A percentile compares a stretch with the other conserved stretches of the same genome.
These are phyloP conservation scores for Drosophila eugracilis DNA, from an alignment of 1,140 invertebrate genomes.

Conservation along the genomic window DNA sequence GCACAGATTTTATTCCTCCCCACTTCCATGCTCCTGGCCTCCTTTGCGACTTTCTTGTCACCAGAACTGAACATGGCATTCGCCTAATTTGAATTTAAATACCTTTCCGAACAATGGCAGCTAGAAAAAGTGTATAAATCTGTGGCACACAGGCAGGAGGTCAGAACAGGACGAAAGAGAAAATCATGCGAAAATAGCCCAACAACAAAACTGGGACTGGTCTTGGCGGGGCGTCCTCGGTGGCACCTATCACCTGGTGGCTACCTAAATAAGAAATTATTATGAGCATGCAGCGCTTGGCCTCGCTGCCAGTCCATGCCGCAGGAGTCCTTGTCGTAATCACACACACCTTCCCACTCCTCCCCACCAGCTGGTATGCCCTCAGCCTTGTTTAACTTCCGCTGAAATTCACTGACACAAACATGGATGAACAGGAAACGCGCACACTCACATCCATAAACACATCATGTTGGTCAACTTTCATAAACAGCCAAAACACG, in stretches of 20 bases:
- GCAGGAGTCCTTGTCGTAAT: conserved; percentile 56
- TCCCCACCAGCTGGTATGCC: background rate
- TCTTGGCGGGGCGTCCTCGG: conserved; percentile 1
- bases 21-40: too few species aligned
- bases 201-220: conserved; percentile 45
- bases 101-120: conserved; percentile 41
- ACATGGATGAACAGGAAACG: conserved; percentile 42
- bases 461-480: conserved; percentile 60
- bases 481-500: conserved; percentile 59
- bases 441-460: conserved; percentile 19
- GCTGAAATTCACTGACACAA: conserved; percentile 45
- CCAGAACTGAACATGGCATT: conserved; percentile 71
- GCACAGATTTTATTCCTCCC: conserved; percentile 6
- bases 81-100: conserved; percentile 81
- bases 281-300: conserved; percentile 62
- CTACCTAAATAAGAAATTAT: conserved; percentile 79
- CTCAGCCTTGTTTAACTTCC: conserved; percentile 65
- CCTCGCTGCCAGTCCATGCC: conserved; percentile 46
- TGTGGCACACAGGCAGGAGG: conserved; percentile 62
- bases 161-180: conserved; percentile 39
- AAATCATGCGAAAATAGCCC: conserved; percentile 58
- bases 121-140: conserved; percentile 63
- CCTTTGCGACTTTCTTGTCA: conserved; percentile 46
- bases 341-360: conserved; percentile 14
- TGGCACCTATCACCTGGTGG: conserved; percentile 57